Evolutionary conservation across 2,797 vertebrate species (phyloP).

Genomic region (Coregonus suidteri): DNA sequence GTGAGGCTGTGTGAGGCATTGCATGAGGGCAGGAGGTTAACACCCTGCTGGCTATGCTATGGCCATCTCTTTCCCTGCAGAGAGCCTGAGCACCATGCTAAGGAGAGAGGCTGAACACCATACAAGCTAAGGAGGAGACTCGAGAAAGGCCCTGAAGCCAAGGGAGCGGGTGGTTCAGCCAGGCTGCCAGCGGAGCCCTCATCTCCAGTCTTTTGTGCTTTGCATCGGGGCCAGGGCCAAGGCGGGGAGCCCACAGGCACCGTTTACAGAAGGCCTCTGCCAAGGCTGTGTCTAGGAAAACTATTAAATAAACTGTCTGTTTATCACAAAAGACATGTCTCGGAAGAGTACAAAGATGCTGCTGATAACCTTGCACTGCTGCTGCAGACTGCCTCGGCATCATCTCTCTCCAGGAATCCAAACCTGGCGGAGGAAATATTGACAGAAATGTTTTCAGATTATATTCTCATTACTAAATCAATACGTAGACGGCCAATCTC

Average conservation of each 20-base stretch:
- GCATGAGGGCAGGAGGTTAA: conserved; percentile 56
- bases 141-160: conserved; percentile 52
- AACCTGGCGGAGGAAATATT: conserved; percentile 66
- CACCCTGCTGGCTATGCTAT: conserved; percentile 46
- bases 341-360: conserved; percentile 58
- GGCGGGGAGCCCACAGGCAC: conserved; percentile 61
- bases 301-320: conserved; percentile 56
- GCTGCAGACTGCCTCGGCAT: conserved; percentile 52
- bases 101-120: conserved; percentile 36
- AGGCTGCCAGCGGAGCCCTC: conserved; percentile 65
- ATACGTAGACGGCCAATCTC: conserved; percentile 68
- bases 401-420: conserved; percentile 61
- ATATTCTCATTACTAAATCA: conserved; percentile 76
- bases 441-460: conserved; percentile 75
- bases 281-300: conserved; percentile 59
- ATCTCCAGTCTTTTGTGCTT: conserved; percentile 52
- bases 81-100: conserved; percentile 41
- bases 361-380: conserved; percentile 68
- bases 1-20: conserved; percentile 34
- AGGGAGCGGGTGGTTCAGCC: conserved; percentile 61
- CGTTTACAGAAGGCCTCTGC: conserved; percentile 55
- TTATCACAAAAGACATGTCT: conserved; percentile 61
- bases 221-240: conserved; percentile 53
- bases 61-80: conserved; percentile 54
- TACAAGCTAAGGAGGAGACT: conserved; percentile 23